Conservation (phyloP, 2,113 vertebrate species). For the Prochilodus magdalenae region DNA sequence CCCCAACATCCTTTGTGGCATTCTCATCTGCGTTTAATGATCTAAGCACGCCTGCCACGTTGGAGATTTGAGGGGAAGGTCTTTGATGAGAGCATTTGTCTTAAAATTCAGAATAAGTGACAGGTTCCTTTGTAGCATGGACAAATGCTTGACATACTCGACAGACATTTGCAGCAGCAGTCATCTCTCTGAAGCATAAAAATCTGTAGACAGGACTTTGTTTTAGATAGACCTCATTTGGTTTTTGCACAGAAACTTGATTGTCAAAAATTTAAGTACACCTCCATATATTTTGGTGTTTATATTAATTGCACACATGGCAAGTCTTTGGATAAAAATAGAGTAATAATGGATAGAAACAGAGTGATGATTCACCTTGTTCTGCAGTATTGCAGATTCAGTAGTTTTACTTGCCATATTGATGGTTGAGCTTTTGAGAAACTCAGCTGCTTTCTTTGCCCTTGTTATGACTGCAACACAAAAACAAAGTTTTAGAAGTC, state of each 20-base stretch:
- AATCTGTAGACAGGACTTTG: not conserved
- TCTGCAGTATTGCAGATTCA: not conserved
- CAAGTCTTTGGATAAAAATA: not conserved
- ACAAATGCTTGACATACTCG: conserved; percentile 38
- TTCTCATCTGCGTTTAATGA: conserved; percentile 69
- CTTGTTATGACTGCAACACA: conserved; percentile 43
- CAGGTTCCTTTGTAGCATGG: conserved; percentile 68
- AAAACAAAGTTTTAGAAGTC: conserved; percentile 26
- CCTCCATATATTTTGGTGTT: not conserved
- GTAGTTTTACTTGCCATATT: conserved; percentile 2
- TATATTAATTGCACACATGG: not conserved
- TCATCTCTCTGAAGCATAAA: not conserved
- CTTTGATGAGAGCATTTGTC: conserved; percentile 73
- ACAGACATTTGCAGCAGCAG: conserved; percentile 1
- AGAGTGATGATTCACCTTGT: not conserved
- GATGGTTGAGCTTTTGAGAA: conserved; percentile 1
- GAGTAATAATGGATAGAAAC: no score
- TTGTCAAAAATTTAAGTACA: not conserved
- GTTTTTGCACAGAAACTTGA: not conserved
- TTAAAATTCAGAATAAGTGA: conserved; percentile 63
- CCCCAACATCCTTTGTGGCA: conserved; percentile 56
- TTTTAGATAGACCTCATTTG: not conserved
- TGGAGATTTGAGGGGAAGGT: conserved; percentile 58
- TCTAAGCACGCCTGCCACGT: conserved; percentile 61
- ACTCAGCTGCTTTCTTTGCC: not conserved